These are phyloP conservation scores for Cranoglanis bouderius DNA, from an alignment of 2,113 vertebrate genomes.

Conservation along the genomic window DNA sequence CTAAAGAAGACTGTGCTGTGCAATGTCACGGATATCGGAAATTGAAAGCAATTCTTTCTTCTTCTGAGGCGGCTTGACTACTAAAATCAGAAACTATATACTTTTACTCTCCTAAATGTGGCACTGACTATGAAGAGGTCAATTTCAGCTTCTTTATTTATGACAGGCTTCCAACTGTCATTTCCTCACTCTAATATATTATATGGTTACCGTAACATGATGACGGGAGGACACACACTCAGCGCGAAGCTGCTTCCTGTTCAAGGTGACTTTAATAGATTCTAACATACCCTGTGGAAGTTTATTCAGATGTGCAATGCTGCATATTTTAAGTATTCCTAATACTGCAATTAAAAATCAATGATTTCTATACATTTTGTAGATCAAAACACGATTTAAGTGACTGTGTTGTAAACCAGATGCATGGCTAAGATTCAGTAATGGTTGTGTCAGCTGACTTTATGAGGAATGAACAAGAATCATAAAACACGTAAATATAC, in stretches of 20 bases:
- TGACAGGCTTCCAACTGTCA: neutral
- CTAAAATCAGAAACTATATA: neutral
- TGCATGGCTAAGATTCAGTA: neutral
- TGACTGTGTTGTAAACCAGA: neutral
- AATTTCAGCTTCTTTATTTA: neutral
- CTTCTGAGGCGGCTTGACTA: neutral
- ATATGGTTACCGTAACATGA: too few relatives aligned
- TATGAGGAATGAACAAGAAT: neutral
- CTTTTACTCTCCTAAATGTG: neutral
- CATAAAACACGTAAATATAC: neutral
- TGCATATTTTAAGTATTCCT: neutral
- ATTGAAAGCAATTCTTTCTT: neutral
- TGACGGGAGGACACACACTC: neutral
- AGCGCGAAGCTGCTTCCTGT: too few relatives aligned
- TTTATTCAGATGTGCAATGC: too few relatives aligned
- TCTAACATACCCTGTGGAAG: too few relatives aligned
- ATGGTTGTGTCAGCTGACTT: neutral
- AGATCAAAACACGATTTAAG: neutral
- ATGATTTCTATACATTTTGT: neutral
- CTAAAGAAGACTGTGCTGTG: too few relatives aligned
- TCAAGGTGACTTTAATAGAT: neutral
- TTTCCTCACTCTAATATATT: neutral
- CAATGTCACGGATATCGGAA: neutral
- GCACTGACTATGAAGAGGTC: neutral
- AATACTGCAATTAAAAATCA: neutral